Evolutionary conservation across 2,888 invertebrate genomes (phyloP), one percentile per base, ranked within the genome.

Genomic region (Polymixis lichenea): DNA sequence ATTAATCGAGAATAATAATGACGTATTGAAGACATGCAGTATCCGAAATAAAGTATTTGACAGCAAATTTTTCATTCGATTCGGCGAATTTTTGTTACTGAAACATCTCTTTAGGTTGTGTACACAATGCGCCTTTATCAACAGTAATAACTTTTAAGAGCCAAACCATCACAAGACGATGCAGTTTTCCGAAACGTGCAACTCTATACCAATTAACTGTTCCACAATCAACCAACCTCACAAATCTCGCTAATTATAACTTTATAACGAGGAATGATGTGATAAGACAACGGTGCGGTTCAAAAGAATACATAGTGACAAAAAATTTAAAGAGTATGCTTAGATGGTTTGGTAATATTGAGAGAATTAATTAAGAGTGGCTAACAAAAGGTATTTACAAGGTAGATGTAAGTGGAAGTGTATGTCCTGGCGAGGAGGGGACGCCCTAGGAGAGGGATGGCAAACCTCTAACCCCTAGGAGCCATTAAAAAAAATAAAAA

Each of bases 241-340:
- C 25, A 7, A 73, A 62, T 46, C 25, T 51, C 25, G 15, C 43
- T 70, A 70, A 78, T 74, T 74, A 68, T 28, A 72, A 72, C n/a
- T 17, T 53, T 5, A 60, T 3, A 38, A 38, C 5, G 38, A 38
- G 38, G 38, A 38, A 38, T 38, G 38, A 5, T 38, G 38, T 38
- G 38, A 38, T 38, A 38, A 38, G 38, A 38, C 38, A 38, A 38
- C 38, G 38, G 38, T 38, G 38, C 38, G 32, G 32, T 4, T 32
- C 4, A 32, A 38, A 38, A 38, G 3, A 6, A 38, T 38, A 38
- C 5, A 5, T 38, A 38, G 38, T 38, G 6, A 38, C 6, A 38
- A 38, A 38, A 38, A 38, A 5, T 38, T 3, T 5, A 38, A 5
- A 38, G 38, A 38, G 38, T 38, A 3, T 3, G 38, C 38, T 38